Evolutionary conservation across 2,113 vertebrate species (phyloP).

Genomic region (Rhea americana): DNA sequence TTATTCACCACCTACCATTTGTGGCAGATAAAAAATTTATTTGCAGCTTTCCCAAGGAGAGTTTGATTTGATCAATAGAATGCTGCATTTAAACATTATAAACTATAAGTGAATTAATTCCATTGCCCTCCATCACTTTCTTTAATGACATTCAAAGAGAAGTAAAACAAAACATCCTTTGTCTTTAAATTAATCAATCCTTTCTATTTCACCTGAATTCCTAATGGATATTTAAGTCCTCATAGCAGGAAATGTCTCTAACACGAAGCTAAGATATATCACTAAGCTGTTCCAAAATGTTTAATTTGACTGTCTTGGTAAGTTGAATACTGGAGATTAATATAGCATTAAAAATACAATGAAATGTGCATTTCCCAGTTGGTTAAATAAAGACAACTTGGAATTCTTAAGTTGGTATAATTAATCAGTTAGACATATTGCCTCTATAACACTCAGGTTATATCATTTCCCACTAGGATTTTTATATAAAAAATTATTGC

Average conservation of each 20-base stretch:
- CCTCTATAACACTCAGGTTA: constrained; percentile 37
- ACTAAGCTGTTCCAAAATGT: constrained; percentile 33
- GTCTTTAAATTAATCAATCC: neutral
- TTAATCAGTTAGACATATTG: constrained; percentile 62
- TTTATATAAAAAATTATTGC: constrained; percentile 58
- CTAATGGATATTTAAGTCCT: constrained; percentile 15
- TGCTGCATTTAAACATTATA: neutral
- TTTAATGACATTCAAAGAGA: neutral
- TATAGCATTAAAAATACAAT: constrained; percentile 63
- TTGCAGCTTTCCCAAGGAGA: neutral
- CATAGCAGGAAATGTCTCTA: constrained; percentile 12
- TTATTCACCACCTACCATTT: neutral
- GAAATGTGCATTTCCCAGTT: constrained; percentile 36
- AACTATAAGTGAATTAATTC: neutral
- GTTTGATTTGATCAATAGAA: neutral
- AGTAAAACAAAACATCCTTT: neutral
- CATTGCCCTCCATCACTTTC: neutral
- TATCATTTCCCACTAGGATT: constrained; percentile 53
- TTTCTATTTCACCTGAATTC: constrained; percentile 24
- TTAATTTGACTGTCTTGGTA: constrained; percentile 58
- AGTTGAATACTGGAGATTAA: constrained; percentile 48
- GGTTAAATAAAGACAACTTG: constrained; percentile 51
- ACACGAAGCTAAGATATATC: constrained; percentile 24
- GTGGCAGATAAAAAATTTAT: neutral
- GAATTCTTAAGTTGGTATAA: constrained; percentile 57